These are phyloP conservation scores for Scomber japonicus DNA, from an alignment of 2,113 vertebrate species.

Conservation along the genomic window DNA sequence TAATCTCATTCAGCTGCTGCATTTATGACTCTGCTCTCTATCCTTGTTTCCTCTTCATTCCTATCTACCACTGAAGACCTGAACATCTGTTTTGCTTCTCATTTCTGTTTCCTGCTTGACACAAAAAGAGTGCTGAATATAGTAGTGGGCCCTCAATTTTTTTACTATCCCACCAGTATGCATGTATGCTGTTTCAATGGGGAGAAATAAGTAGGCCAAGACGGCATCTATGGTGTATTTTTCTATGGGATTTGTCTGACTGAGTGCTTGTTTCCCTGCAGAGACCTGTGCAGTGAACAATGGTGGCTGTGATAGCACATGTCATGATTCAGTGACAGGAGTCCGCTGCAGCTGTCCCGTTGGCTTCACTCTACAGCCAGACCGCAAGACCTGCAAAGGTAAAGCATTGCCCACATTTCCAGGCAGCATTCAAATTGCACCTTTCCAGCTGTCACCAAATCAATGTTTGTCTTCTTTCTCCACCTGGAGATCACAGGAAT, in stretches of 20 bases:
- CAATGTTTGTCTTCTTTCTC: slow-evolving; percentile 19
- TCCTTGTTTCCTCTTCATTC: slow-evolving; percentile 20
- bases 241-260: slow-evolving; percentile 52
- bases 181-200: slow-evolving; percentile 46
- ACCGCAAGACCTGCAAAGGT: slow-evolving; percentile 99
- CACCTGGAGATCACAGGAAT: slow-evolving; percentile 15
- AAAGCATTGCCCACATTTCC: slow-evolving; percentile 41
- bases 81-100: slow-evolving; percentile 37
- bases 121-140: slow-evolving; percentile 20
- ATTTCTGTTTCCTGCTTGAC: slow-evolving; percentile 33
- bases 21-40: slow-evolving; percentile 19
- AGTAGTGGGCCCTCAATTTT: slow-evolving; percentile 21
- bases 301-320: slow-evolving; percentile 97
- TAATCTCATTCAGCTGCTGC: slow-evolving; percentile 45
- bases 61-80: slow-evolving; percentile 16
- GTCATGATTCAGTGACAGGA: slow-evolving; percentile 93
- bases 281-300: slow-evolving; percentile 99
- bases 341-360: slow-evolving; percentile 98
- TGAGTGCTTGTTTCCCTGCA: slow-evolving; percentile 72
- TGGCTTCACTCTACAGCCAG: slow-evolving; percentile 95
- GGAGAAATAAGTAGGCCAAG: slow-evolving; percentile 51
- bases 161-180: slow-evolving; percentile 27
- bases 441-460: slow-evolving; percentile 35
- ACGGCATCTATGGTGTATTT: slow-evolving; percentile 26
- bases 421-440: slow-evolving; percentile 21